Evolutionary conservation across 2,797 vertebrate species (phyloP), one percentile per base, ranked within the genome.

Genomic region (Chelidonichthys spinosus): DNA sequence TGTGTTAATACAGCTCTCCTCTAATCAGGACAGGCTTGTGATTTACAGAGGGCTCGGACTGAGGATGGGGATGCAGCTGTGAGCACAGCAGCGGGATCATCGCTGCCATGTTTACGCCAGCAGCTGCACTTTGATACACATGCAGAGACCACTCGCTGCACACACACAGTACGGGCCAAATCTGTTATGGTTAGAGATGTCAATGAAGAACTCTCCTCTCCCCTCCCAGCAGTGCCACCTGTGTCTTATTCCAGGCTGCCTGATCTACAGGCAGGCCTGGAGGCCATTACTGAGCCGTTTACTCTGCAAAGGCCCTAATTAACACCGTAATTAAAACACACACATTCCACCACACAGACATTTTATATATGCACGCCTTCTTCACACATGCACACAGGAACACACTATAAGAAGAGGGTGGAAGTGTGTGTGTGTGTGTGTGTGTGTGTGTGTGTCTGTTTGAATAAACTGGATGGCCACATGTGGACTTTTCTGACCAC

Each of bases 51-150:
- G 61, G 67, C 76, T 89, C 71, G 85, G 81, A 72, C 64, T 79
- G 73, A 85, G 78, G 71, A 87, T 90, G 82, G 73, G 53, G 86
- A 85, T 81, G 83, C 91, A 92, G 90, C 90, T 93, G 91, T 74
- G 80, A 86, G 84, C 79, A 62, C 70, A 79, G 88, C 81, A 78
- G 82, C 67, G 39, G 54, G 69, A 84, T 85, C 74, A 67, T 81
- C 82, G 3, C 60, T 72, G 83, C 85, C 75, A 71, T 87, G 88
- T 92, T 92, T 88, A 87, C 76, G 83, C 64, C 80, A 75, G 84
- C 77, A 81, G 85, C 83, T 89, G 72, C 78, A 78, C 73, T 85
- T 78, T 76, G 63, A 84, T 83, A 78, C 86, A 81, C 74, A 81
- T 59, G 62, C 67, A 84, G 44, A 74, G 72, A 72, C 54, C 50